Base-by-base conservation (phyloP, 2,113 vertebrate genomes). In the Mustelus asterias region DNA sequence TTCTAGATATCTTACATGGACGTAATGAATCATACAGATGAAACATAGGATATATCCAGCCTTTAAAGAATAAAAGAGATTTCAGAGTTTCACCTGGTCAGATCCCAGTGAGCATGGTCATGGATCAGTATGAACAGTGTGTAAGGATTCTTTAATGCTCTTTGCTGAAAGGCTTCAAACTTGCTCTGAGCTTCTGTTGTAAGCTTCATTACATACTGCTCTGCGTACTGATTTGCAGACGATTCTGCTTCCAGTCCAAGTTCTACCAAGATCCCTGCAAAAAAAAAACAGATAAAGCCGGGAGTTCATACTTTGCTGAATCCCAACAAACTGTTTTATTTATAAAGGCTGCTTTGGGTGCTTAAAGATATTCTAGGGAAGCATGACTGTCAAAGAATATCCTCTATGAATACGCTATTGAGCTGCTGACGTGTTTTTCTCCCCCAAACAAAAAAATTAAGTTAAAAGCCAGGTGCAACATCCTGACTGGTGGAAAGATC, bases 21-120 rank as follows among this genome's bases (percentile, higher is more conserved):
- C 11, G 72, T 69, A 69, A 41, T 94, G 13, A 69, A 1, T 94
- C 65, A 37, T 37, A 26, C 67, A 48, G 24, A 26, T 29, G 18
- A 72, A 70, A 29, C 29, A 60, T 90, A 29, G 88, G 54, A 60
- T n/a, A 41, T 83, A 83, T 37, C 63, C 33, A 65, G 37, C 60
- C 65, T 29, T 44, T 70, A 48, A 76, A 70, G 29, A 41, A 58
- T 83, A 26, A 26, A 58, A 69, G 16, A 60, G 2, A 70, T 86
- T 14, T 89, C 26, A 94, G 37, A 48, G n/a, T 44, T 96, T 97
- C 96, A 99, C 99, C 98, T 99, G 97, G 97, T 98, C 37, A 99
- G 97, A 96, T 99, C 99, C 98, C 98, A 99, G 97, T 99, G 99
- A 22, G 99, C 99, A 0, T 99, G 99, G 97, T 99, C 99, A 10